phyloP scores from a whole-genome alignment of 2,888 invertebrate species.

The Rhagonycha fulva region DNA sequence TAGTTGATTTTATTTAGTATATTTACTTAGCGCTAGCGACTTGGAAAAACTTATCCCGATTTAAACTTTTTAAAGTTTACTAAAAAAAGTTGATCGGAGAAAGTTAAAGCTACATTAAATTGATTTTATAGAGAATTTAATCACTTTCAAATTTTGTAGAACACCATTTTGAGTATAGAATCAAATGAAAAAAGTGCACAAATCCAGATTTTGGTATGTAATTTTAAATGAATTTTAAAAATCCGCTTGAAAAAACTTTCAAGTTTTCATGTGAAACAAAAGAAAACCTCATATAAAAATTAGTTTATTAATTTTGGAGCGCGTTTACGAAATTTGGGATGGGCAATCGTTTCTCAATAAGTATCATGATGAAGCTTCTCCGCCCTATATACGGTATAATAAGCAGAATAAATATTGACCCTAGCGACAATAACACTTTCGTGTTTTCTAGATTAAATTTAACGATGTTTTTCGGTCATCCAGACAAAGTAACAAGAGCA shows the following conservation, averaged over 20 bases:
- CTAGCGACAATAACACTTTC: not conserved
- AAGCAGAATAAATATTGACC: not conserved
- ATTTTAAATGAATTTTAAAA: too few species aligned
- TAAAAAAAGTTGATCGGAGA: too few species aligned
- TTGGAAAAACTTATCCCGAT: too few species aligned
- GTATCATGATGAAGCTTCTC: not conserved
- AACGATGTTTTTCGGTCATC: not conserved
- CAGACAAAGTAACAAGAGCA: not conserved
- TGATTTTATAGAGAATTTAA: too few species aligned
- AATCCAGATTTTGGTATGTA: too few species aligned
- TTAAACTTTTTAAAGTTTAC: too few species aligned
- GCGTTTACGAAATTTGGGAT: not conserved
- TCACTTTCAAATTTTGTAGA: too few species aligned
- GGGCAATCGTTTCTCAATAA: not conserved
- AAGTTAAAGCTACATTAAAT: too few species aligned
- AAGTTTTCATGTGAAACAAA: not conserved
- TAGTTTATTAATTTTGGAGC: not conserved
- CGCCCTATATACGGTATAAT: not conserved
- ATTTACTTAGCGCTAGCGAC: too few species aligned
- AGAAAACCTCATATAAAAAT: not conserved
- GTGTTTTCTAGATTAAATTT: not conserved
- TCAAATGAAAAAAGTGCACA: too few species aligned
- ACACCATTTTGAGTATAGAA: too few species aligned
- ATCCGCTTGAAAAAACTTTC: not conserved
- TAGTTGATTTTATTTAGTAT: too few species aligned